Base-by-base conservation (phyloP, 2,888 invertebrate genomes). In the Metellina segmentata region DNA sequence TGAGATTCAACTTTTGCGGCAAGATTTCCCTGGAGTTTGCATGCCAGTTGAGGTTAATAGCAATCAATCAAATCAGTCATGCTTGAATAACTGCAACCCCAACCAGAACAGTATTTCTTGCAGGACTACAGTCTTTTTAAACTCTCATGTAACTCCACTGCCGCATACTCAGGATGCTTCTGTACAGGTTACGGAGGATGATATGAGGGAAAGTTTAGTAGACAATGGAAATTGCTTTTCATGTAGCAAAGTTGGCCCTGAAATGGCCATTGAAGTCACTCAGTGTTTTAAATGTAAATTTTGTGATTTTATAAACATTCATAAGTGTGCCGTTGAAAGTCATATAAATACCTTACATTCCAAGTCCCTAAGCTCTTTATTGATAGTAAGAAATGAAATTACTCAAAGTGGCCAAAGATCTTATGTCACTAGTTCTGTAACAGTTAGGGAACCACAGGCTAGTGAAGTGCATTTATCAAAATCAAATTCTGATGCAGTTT, bases 251-350 rank as follows among this genome's bases (percentile, higher is more conserved):
- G 53, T 88, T 51, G n/a, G 49, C 53, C 19, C 71, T 51, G 83
- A 72, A 13, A 61, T 81, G 16, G 71, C 86, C 94, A 94, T 90
- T 94, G 93, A 93, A 87, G 89, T 85, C 48, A 75, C 83, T 52
- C 85, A 78, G 20, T 96, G 96, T 93, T 96, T 95, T 94, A 95
- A 96, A 94, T 96, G 96, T 93, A 96, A 95, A 93, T 95, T 96
- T 9, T 96, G 96, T 93, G 96, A 96, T 8, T 96, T 95, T 94
- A 96, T 96, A 95, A 96, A 96, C 1, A 94, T 96, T 1, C 95
- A 96, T 2, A 96, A 96, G 93, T 95, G 96, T 86, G 95, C 95
- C 93, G 96, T 96, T 83, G 95, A 95, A 93, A 95, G 95, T 93
- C 96, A 96, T 93, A 94, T 96, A 78, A 95, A 96, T 93, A 95